A percentile compares a stretch with the other conserved stretches of the same genome.
These are phyloP conservation scores for Pardalotus punctatus DNA, from an alignment of 2,113 vertebrate genomes.

Conservation along the genomic window DNA sequence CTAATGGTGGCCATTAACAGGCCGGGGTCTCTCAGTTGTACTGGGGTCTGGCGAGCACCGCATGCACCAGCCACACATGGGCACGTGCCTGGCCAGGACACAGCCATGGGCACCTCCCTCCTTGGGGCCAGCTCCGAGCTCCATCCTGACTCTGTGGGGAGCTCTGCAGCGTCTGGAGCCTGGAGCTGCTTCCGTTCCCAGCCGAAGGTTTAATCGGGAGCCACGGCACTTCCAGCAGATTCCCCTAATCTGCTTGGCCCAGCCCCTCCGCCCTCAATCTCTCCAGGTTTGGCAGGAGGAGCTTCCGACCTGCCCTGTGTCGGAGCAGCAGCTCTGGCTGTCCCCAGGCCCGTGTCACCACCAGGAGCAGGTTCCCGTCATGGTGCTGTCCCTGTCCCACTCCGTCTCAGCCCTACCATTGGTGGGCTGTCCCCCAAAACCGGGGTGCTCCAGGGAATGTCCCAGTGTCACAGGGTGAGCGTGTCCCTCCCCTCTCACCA, in stretches of 20 bases:
- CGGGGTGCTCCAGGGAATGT: accelerated
- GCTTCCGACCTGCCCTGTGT: neutral
- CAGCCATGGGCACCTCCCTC: accelerated
- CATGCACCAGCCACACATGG: accelerated
- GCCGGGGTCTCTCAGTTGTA: accelerated
- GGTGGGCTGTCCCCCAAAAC: neutral
- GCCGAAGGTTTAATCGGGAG: neutral
- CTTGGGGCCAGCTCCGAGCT: accelerated
- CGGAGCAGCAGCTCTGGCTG: accelerated
- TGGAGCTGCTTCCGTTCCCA: neutral
- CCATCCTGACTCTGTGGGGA: accelerated
- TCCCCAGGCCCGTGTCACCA: neutral
- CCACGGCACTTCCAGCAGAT: neutral
- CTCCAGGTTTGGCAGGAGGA: neutral
- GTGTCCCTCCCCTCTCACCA: neutral
- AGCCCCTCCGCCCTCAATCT: neutral
- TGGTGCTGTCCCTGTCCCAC: accelerated
- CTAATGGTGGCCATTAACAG: accelerated
- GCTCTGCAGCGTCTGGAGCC: accelerated
- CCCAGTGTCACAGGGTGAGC: neutral
- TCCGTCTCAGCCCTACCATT: neutral
- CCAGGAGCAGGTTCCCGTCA: accelerated
- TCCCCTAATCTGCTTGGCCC: neutral
- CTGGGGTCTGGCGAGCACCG: accelerated
- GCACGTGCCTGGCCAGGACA: accelerated